Base-by-base conservation (phyloP, 1,140 invertebrate genomes). In the Acromyrmex heyeri region DNA sequence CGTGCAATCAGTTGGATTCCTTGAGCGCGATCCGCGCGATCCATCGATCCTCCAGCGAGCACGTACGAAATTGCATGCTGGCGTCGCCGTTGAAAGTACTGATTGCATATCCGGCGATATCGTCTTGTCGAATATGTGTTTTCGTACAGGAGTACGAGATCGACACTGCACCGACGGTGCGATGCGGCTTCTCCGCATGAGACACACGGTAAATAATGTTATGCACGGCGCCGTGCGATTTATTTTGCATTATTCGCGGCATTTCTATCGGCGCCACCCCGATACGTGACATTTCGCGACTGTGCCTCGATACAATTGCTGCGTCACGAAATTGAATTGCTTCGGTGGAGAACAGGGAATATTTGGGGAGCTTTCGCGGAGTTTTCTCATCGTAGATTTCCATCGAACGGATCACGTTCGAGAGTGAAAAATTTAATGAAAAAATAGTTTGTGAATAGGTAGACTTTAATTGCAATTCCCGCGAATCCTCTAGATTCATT, bases 21-120 rank as follows among this genome's bases (percentile, higher is more conserved):
- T 55, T 14, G 53, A 7, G 50, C 24, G n/a, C 57, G 87, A 88
- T 87, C 27, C n/a, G n/a, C n/a, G n/a, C n/a, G n/a, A n/a, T n/a
- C 73, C 72, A 86, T 72, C 38, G 82, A 75, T 83, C 55, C 83
- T 57, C 77, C 61, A 61, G 69, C 77, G 57, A 50, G 87, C 87
- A 86, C 85, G 87, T 88, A 90, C 88, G 65, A 88, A 91, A 91
- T 88, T 90, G 89, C 89, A 87, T 85, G 79, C 70, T 77, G 38
- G 55, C 62, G 59, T 90, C 61, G 81, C 64, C 50, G 21, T 50
- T 50, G 85, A 38, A 24, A 34, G 57, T 65, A 62, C 86, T 55
- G 86, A 90, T 89, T 89, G 76, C 76, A 55, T 44, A 44, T 75
- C 83, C 30, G 69, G 21, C 72, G 70, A 85, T 89, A 87, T 67